Evolutionary conservation across 2,888 invertebrate species (phyloP), one percentile per base, ranked within the genome.

Genomic region (Nemoura dubitans): DNA sequence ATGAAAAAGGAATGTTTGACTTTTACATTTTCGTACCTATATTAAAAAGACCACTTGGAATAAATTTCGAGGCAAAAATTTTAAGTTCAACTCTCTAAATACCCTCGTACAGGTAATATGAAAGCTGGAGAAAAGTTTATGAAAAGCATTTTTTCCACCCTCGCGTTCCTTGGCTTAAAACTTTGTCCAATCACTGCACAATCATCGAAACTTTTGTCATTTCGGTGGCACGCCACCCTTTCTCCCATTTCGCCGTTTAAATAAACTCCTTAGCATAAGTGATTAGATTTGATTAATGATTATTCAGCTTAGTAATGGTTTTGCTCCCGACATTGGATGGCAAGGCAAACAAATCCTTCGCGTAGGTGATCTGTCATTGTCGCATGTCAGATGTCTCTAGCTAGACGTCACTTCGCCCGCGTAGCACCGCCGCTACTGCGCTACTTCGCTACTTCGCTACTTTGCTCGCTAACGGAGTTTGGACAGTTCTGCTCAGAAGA

Each of bases 241-340:
- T 59, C 59, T 59, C 36, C n/a, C 21, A 59, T 1, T 14, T 59
- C 59, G 59, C 59, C 59, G 14, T 59, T 59, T 59, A 59, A 59
- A 59, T 59, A 59, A 59, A 59, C 59, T 59, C 59, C 21, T 59
- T 59, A 59, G 59, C 59, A 59, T 59, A 59, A 78, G 78, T 78
- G 78, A 78, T 78, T 78, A 28, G 59, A 28, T 78, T 28, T 78
- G 78, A 78, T 28, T 78, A 78, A 78, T 78, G 78, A 78, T 26
- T 78, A 78, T 27, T 28, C 28, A 10, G 78, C 59, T 59, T 78
- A 21, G 28, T 26, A 78, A 78, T 78, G 78, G 28, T 28, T 27
- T 78, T 59, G 59, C 59, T 78, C 27, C 78, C 78, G n/a, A 78
- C 78, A n/a, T 78, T 10, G 28, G 28, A 78, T 78, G 26, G 78